Percentiles rank a stretch among this genome's conserved stretches.
phyloP scores from a whole-genome alignment of 2,888 invertebrate species.

The Chymomyza caudatula region DNA sequence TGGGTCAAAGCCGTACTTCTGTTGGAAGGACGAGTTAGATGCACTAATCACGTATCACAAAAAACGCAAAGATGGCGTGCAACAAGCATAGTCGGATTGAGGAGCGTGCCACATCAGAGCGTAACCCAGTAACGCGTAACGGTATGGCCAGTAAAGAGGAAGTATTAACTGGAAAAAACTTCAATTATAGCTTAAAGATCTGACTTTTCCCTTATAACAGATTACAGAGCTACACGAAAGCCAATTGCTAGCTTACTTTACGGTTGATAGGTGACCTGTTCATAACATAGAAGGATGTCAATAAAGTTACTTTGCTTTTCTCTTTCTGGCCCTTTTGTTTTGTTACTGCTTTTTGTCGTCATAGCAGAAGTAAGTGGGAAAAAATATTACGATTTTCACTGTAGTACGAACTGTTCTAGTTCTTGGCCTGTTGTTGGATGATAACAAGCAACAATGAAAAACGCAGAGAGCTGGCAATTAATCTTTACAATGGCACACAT shows the following conservation, averaged over 20 bases:
- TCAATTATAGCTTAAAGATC: too few relatives aligned
- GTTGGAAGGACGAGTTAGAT: too few relatives aligned
- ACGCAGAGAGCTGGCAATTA: constrained; percentile 55
- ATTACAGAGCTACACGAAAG: too few relatives aligned
- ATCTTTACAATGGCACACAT: constrained; percentile 65
- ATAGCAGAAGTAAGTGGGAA: background rate
- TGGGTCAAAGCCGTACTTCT: too few relatives aligned
- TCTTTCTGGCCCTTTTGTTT: background rate
- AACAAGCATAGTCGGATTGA: too few relatives aligned
- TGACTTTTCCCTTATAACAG: too few relatives aligned
- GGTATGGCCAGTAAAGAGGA: too few relatives aligned
- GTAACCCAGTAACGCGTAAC: too few relatives aligned
- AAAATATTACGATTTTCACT: constrained; percentile 5
- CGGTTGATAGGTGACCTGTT: constrained; percentile 23
- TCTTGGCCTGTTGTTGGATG: constrained; percentile 62
- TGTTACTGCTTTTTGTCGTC: background rate
- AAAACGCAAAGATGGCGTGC: too few relatives aligned
- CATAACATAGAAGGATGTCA: constrained; percentile 51
- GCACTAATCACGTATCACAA: too few relatives aligned
- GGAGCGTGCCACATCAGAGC: too few relatives aligned
- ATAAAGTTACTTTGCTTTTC: constrained; percentile 40
- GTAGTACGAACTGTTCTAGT: constrained; percentile 29
- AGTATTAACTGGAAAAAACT: too few relatives aligned
- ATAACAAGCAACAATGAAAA: constrained; percentile 56
- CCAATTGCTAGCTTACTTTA: constrained; percentile 4